Percentiles rank a stretch among this genome's conserved stretches.
phyloP scores from a whole-genome alignment of 2,797 vertebrate genomes.

The Poeciliopsis presidionis region DNA sequence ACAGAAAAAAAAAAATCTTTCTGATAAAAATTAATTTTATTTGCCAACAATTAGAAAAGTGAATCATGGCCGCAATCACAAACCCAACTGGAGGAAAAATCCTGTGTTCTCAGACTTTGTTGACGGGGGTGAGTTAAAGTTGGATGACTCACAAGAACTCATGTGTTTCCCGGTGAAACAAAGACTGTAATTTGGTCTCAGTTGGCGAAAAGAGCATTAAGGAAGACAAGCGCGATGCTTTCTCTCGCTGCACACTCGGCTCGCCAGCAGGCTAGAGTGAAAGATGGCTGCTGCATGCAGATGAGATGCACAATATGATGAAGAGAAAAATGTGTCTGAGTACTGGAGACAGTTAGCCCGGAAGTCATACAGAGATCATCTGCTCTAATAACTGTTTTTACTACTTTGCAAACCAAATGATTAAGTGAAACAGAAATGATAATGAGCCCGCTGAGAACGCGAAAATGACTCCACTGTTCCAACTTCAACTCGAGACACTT shows the following conservation, averaged over 20 bases:
- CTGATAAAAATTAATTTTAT: conserved; percentile 30
- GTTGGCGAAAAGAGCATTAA: conserved; percentile 47
- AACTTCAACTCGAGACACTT: not conserved
- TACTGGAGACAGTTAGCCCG: conserved; percentile 4
- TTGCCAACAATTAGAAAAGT: conserved; percentile 22
- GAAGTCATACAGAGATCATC: conserved; percentile 15
- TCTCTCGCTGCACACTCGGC: conserved; percentile 34
- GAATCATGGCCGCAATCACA: conserved; percentile 21
- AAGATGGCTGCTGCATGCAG: conserved; percentile 29
- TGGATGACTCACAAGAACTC: conserved; percentile 46
- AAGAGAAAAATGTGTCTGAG: conserved; percentile 17
- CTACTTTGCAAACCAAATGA: conserved; percentile 6
- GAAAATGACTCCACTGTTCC: not conserved
- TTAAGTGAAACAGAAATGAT: conserved; percentile 1
- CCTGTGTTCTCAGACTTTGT: not conserved
- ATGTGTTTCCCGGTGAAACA: conserved; percentile 44
- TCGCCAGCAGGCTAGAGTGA: conserved; percentile 35
- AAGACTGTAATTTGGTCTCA: conserved; percentile 61
- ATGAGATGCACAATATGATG: conserved; percentile 26
- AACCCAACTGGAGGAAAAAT: conserved; percentile 2
- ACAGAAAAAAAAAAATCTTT: conserved; percentile 15
- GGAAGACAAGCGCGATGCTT: conserved; percentile 14
- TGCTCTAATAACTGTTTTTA: conserved; percentile 3
- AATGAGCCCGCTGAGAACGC: not conserved
- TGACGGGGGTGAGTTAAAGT: conserved; percentile 21